phyloP scores from a whole-genome alignment of 2,888 invertebrate species.

The Eurytoma adleriae region DNA sequence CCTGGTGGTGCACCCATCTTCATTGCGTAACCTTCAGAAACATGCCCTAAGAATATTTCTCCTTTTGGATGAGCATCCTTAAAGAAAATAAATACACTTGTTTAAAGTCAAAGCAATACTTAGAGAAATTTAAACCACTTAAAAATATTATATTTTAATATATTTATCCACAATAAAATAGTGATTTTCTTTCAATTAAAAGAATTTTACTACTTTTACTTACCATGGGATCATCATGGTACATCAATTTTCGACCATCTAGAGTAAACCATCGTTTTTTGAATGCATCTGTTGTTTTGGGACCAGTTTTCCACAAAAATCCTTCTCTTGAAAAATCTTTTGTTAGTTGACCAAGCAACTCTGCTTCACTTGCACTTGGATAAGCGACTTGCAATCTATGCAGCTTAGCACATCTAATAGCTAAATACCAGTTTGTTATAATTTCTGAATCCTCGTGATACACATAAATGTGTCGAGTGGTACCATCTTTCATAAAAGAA shows the following conservation, averaged over 20 bases:
- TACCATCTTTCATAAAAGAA: conserved; percentile 90
- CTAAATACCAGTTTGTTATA: conserved; percentile 91
- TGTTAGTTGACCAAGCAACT: conserved; percentile 84
- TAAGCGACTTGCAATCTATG: conserved; percentile 90
- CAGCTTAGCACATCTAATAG: conserved; percentile 89
- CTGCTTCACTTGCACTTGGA: conserved; percentile 85
- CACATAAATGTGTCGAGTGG: conserved; percentile 91
- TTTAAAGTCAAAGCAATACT: neutral
- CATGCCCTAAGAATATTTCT: conserved; percentile 91
- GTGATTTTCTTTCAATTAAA: neutral
- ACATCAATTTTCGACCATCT: conserved; percentile 94
- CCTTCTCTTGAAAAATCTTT: conserved; percentile 92
- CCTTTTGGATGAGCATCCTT: conserved; percentile 92
- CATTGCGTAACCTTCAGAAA: conserved; percentile 86
- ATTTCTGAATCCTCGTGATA: conserved; percentile 91
- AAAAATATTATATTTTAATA: too few relatives aligned
- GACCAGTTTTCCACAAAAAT: conserved; percentile 93
- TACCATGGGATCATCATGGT: conserved; percentile 89
- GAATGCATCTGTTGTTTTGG: conserved; percentile 87
- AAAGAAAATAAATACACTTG: conserved; percentile 51
- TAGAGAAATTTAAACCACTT: too few relatives aligned
- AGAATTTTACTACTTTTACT: conserved; percentile 53
- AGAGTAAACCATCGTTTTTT: conserved; percentile 93
- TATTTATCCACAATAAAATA: neutral
- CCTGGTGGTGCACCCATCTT: conserved; percentile 82